Evolutionary conservation across 2,113 vertebrate genomes (phyloP), one percentile per base, ranked within the genome.

Genomic region (Neomonachus schauinslandi): DNA sequence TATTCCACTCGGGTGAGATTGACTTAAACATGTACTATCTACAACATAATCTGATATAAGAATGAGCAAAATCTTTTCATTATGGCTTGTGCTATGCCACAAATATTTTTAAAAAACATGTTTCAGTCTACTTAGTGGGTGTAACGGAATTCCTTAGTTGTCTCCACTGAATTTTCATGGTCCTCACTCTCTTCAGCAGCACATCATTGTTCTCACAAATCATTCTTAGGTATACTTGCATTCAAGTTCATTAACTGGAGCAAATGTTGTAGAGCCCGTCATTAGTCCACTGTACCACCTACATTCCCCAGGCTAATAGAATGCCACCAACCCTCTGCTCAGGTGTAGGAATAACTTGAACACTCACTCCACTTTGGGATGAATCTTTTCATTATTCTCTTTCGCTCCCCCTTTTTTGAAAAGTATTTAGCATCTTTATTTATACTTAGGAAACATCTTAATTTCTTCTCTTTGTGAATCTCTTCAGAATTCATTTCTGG

Each of bases 401-500:
- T 55, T 31, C 72, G 9, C 6, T 61, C 2, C 6, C 19, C 24
- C 6, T 86, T 61, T 86, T 94, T 49, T 76, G 46, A 53, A 89
- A 98, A 89, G 9, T 81, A 24, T 67, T 88, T 79, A 69, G 22
- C 8, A 33, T 61, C 14, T 28, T 89, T 87, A 85, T 13, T 33
- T 89, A 61, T 42, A 36, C 4, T 74, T 88, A 82, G 26, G 76
- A 71, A 84, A 89, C 28, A 31, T 77, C 80, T 77, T 94, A 95
- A 74, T 87, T 87, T 57, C 28, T 84, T 55, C n/a, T 85, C 14
- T 79, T 95, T 61, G 46, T 91, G 46, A 83, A 18, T 53, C 42
- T 95, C 28, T 10, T 96, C 49, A 39, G 16, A 86, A 74, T 93
- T 94, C 39, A 93, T 59, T 96, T 80, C 24, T 95, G 96, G 14